Percentiles rank a stretch among this genome's conserved stretches.
These are phyloP conservation scores for Papilio dardanus DNA, from an alignment of 1,140 invertebrate species.

Conservation along the genomic window DNA sequence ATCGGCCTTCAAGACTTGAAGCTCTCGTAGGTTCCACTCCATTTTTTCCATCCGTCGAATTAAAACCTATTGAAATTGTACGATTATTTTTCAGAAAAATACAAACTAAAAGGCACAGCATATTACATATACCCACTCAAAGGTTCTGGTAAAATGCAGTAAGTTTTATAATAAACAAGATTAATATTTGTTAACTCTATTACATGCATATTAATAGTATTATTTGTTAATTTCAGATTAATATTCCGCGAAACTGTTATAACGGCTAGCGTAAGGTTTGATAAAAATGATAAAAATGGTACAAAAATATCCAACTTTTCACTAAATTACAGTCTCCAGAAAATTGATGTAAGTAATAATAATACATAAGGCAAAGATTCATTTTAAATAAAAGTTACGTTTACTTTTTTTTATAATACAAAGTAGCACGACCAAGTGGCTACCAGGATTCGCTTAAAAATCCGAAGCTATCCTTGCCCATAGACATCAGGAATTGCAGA, in stretches of 20 bases:
- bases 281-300: constrained; percentile 18
- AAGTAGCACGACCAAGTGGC: too few species aligned
- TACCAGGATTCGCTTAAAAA: too few species aligned
- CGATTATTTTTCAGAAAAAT: constrained; percentile 49
- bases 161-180: constrained; percentile 35
- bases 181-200: not conserved
- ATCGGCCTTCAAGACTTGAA: too few species aligned
- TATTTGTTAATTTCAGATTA: constrained; percentile 38
- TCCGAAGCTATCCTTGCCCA: too few species aligned
- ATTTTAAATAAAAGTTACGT: too few species aligned
- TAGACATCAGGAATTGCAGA: too few species aligned
- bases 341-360: constrained; percentile 42
- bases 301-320: constrained; percentile 37
- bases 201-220: constrained; percentile 20
- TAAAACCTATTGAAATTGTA: not conserved
- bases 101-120: constrained; percentile 51
- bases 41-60: too few species aligned
- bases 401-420: too few species aligned
- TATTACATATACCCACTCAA: constrained; percentile 50
- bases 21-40: too few species aligned
- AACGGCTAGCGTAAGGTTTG: constrained; percentile 34
- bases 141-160: constrained; percentile 55
- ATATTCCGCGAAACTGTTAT: constrained; percentile 35
- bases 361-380: constrained; percentile 13
- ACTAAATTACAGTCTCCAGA: constrained; percentile 36